phyloP scores from a whole-genome alignment of 2,113 vertebrate genomes.

The Calidris pugnax region DNA sequence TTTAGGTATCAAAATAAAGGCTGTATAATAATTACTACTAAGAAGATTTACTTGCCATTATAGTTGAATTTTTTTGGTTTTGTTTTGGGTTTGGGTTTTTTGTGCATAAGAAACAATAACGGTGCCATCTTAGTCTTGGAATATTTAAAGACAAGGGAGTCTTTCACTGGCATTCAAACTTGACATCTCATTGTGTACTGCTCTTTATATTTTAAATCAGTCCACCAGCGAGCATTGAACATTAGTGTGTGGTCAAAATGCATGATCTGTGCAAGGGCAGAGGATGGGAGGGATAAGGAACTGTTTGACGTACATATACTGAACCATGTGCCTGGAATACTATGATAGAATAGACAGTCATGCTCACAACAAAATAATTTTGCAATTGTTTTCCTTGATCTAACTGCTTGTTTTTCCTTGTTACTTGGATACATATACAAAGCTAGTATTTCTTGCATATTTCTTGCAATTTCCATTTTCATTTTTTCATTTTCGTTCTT shows the following conservation, averaged over 20 bases:
- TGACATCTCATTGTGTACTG: background rate
- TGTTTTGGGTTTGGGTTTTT: background rate
- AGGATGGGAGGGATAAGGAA: background rate
- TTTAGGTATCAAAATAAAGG: background rate
- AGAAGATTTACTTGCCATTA: background rate
- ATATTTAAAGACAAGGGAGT: background rate
- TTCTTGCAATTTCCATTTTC: background rate
- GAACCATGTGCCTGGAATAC: background rate
- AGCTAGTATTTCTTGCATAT: background rate
- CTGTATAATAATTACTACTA: background rate
- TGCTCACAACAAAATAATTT: background rate
- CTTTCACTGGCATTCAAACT: background rate
- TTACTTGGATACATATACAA: background rate
- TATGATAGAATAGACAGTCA: background rate
- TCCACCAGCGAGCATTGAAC: rapidly evolving
- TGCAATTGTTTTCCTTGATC: background rate
- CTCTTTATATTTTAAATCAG: background rate
- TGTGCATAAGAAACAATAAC: background rate
- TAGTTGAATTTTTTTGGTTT: background rate
- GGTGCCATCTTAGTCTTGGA: background rate
- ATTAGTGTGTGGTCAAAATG: background rate
- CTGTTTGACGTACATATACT: background rate
- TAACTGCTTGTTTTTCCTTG: background rate
- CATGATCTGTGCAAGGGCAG: background rate
- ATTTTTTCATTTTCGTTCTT: background rate